These are phyloP conservation scores for Zosterops lateralis DNA, from an alignment of 2,113 vertebrate genomes.

Conservation along the genomic window DNA sequence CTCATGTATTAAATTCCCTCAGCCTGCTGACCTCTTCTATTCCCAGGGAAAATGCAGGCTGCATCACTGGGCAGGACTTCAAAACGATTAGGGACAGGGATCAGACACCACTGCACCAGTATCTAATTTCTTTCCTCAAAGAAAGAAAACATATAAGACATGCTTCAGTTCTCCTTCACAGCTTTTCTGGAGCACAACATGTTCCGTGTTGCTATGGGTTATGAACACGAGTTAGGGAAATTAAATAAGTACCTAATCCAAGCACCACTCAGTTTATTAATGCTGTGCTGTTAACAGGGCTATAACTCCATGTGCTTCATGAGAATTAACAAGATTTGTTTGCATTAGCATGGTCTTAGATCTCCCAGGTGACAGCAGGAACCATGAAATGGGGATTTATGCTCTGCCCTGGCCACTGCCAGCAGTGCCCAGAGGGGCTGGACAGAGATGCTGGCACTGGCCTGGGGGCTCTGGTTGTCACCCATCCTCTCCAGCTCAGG, in stretches of 20 bases:
- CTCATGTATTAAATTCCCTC: background rate
- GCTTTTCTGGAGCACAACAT: background rate
- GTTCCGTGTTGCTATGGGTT: constrained; percentile 9
- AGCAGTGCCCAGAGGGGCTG: background rate
- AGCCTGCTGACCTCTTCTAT: background rate
- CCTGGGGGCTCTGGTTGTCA: background rate
- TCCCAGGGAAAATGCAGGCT: background rate
- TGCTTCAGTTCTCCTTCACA: background rate
- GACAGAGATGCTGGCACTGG: background rate
- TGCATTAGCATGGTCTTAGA: constrained; percentile 18
- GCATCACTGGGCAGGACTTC: background rate
- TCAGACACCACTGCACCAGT: background rate
- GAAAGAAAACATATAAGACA: background rate
- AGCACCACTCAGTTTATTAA: constrained; percentile 31
- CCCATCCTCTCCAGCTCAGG: background rate
- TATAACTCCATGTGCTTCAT: background rate
- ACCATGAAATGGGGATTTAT: background rate
- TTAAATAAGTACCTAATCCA: constrained; percentile 35
- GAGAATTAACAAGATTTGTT: constrained; percentile 45
- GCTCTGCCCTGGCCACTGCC: background rate
- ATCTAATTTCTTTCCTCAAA: background rate
- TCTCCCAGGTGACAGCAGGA: constrained; percentile 33
- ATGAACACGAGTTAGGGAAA: background rate
- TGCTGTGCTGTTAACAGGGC: background rate
- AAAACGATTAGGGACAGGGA: background rate